phyloP scores from a whole-genome alignment of 2,888 invertebrate species.

The Platypus cylindrus region DNA sequence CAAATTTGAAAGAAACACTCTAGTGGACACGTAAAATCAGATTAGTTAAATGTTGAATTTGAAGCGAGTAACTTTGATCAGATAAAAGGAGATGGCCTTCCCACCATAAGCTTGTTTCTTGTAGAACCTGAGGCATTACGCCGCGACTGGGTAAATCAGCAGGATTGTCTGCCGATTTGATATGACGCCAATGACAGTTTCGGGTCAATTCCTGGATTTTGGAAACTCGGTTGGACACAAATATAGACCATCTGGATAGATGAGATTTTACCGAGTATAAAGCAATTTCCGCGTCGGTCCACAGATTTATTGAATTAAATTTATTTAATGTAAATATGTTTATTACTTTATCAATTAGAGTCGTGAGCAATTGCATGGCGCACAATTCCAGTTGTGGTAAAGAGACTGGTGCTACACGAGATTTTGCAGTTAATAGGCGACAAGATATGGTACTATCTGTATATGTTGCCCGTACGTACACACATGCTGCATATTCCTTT shows the following conservation, averaged over 20 bases:
- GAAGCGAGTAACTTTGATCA: too few species aligned
- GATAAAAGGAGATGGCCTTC: too few species aligned
- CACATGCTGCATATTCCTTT: conserved; percentile 4
- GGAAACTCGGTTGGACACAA: neutral
- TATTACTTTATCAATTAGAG: neutral
- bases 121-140: too few species aligned
- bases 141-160: too few species aligned
- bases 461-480: neutral
- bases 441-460: neutral
- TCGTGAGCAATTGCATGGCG: neutral
- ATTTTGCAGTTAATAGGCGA: neutral
- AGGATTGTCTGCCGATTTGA: too few species aligned
- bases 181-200: too few species aligned
- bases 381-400: neutral
- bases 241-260: neutral
- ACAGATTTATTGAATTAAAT: neutral
- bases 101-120: too few species aligned
- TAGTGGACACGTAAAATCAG: too few species aligned
- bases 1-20: too few species aligned
- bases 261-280: neutral
- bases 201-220: too few species aligned
- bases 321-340: too few species aligned
- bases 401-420: neutral
- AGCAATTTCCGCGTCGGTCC: neutral
- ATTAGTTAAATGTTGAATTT: too few species aligned